Evolutionary conservation across 1,140 invertebrate species (phyloP), one percentile per base, ranked within the genome.

Genomic region (Drosophila bocki): DNA sequence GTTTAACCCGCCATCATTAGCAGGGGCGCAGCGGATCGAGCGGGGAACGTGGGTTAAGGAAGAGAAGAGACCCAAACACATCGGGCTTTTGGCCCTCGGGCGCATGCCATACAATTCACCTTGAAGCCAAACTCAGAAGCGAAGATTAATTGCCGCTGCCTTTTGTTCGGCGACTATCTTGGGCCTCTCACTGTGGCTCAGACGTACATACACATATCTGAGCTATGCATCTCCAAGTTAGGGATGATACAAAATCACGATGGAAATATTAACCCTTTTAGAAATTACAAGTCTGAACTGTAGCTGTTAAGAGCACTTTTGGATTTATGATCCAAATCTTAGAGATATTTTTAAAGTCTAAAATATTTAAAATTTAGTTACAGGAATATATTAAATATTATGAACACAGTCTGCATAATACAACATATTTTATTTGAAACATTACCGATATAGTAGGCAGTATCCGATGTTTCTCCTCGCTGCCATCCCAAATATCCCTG

Each of bases 71-170:
- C 63, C 47, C 54, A 68, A 61, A 45, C 41, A 61, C 47, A 61
- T 62, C 9, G 54, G 53, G 35, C 56, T 62, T 26, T 51, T 59
- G 82, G 83, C 81, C 84, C 80, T 84, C 56, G 82, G 78, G 85
- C 84, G 80, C 85, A 88, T 83, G 84, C 84, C 84, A 84, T 81
- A 88, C 80, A 84, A 88, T 84, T 88, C 84, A 88, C 84, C 85
- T 88, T 84, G 85, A 81, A 84, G 85, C 81, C 81, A 85, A 79
- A 88, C 85, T 81, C 78, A 88, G 86, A 85, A 88, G 85, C 83
- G 87, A 91, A 91, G 87, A 91, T 91, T 91, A 91, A 91, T 91
- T 91, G 87, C 87, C 75, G 74, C 77, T 71, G 80, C 71, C 87
- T 83, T 91, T 91, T 91, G 87, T 91, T 83, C 80, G 84, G 51